These are phyloP conservation scores for Muscina levida DNA, from an alignment of 2,888 invertebrate species.

Conservation along the genomic window DNA sequence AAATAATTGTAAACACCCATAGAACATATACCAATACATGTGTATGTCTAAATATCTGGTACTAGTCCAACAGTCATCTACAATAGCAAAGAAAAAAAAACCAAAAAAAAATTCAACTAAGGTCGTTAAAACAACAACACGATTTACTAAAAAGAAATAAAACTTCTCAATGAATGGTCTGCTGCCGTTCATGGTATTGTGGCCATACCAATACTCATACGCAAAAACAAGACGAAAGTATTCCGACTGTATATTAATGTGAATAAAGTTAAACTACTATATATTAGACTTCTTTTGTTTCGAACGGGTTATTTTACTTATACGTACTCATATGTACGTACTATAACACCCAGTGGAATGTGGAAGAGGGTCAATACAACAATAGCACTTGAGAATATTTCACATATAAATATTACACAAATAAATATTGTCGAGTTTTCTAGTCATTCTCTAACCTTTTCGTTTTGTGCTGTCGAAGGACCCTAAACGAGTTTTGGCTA, in stretches of 20 bases:
- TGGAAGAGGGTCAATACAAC: neutral
- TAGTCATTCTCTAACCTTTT: slow-evolving; percentile 7
- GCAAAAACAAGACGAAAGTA: neutral
- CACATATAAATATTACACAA: slow-evolving; percentile 36
- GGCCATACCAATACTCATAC: too few relatives aligned
- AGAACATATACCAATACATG: slow-evolving; percentile 37
- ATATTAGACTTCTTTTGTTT: slow-evolving; percentile 13
- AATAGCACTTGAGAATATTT: slow-evolving; percentile 32
- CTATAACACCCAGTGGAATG: neutral
- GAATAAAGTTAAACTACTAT: slow-evolving; percentile 27
- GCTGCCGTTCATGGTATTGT: too few relatives aligned
- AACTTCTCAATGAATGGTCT: neutral
- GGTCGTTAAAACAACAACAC: neutral
- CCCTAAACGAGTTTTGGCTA: neutral
- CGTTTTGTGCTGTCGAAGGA: neutral
- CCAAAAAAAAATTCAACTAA: neutral
- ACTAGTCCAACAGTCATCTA: slow-evolving; percentile 22
- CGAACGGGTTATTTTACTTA: neutral
- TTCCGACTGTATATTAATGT: slow-evolving; percentile 13
- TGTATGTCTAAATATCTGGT: neutral
- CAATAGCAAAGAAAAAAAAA: slow-evolving; percentile 17
- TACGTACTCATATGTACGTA: too few relatives aligned
- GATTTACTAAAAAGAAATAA: neutral
- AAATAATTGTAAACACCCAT: slow-evolving; percentile 43
- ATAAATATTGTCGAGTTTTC: slow-evolving; percentile 16